Evolutionary conservation across 2,797 vertebrate genomes (phyloP), one percentile per base, ranked within the genome.

Genomic region (Molossus alvarezi): DNA sequence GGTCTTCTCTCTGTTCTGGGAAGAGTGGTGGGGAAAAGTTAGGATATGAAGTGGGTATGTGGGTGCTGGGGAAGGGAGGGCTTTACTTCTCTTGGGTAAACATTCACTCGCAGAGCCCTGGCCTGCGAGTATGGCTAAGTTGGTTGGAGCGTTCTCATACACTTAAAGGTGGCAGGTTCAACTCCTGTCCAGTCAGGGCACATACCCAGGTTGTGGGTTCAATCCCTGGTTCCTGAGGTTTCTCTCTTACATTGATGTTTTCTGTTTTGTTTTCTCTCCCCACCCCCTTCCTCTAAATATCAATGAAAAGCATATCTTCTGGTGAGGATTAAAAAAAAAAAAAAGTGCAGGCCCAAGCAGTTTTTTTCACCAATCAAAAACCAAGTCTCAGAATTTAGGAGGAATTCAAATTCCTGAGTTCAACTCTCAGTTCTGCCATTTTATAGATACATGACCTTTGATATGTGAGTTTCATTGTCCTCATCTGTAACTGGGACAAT

Each of bases 1-100:
- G 88, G 83, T 92, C 83, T 96, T 79, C 71, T 60, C 69, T 88
- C 55, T 95, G 37, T 94, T 60, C 75, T 58, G 81, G 69, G 62
- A 88, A 89, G 45, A 53, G 23, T 65, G 37, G 29, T 58, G 27
- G 60, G 69, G 48, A 37, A 41, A 48, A 51, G 33, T 57, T 62
- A 55, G 82, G 75, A 29, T 29, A 13, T 29, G 10, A 9, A 33
- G 21, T 33, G 71, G 45, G 18, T 21, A 10, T 13, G 1, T 25
- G 53, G 15, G 23, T 57, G 41, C 21, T 62, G n/a, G 25, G 45
- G 71, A 58, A 17, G 27, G 57, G 7, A 17, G 17, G 62, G 76
- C 23, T 76, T 77, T 85, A 20, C 65, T 75, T 71, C 33, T 84
- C 27, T 90, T 67, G 45, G 9, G 69, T n/a, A 0, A 73, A 45